A percentile compares a stretch with the other conserved stretches of the same genome.
phyloP scores from a whole-genome alignment of 2,888 invertebrate genomes.

The Plagodis pulveraria region DNA sequence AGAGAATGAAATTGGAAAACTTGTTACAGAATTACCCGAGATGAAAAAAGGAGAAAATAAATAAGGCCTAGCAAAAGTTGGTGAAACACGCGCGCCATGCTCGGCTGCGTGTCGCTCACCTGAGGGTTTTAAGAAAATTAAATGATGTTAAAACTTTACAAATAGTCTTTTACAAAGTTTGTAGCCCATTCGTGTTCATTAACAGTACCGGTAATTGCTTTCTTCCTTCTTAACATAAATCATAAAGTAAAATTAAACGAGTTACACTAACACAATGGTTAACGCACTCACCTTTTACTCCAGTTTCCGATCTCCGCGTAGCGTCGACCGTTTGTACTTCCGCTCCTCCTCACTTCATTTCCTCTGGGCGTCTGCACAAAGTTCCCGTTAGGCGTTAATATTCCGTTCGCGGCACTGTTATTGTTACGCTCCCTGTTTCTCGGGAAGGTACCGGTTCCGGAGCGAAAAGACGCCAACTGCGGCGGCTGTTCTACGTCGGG shows the following conservation, averaged over 20 bases:
- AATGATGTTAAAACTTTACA: constrained; percentile 27
- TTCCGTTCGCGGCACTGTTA: constrained; percentile 74
- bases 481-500: constrained; percentile 70
- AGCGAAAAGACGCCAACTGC: constrained; percentile 77
- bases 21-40: constrained; percentile 80
- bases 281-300: constrained; percentile 79
- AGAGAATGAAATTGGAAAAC: constrained; percentile 84
- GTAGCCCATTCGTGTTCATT: not conserved
- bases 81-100: constrained; percentile 50
- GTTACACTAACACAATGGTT: constrained; percentile 42
- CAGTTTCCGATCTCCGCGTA: constrained; percentile 86
- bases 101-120: constrained; percentile 15
- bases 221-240: constrained; percentile 30
- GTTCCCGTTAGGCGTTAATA: constrained; percentile 83
- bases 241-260: constrained; percentile 36
- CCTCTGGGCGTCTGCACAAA: constrained; percentile 76
- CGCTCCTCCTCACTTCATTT: constrained; percentile 83
- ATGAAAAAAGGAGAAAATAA: constrained; percentile 76
- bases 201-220: constrained; percentile 27
- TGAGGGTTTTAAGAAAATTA: constrained; percentile 27
- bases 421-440: constrained; percentile 80
- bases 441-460: constrained; percentile 81
- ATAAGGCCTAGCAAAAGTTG: constrained; percentile 72
- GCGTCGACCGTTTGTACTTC: constrained; percentile 81
- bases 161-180: constrained; percentile 2